Evolutionary conservation across 2,888 invertebrate genomes (phyloP).

Genomic region (Drosophila helvetica): DNA sequence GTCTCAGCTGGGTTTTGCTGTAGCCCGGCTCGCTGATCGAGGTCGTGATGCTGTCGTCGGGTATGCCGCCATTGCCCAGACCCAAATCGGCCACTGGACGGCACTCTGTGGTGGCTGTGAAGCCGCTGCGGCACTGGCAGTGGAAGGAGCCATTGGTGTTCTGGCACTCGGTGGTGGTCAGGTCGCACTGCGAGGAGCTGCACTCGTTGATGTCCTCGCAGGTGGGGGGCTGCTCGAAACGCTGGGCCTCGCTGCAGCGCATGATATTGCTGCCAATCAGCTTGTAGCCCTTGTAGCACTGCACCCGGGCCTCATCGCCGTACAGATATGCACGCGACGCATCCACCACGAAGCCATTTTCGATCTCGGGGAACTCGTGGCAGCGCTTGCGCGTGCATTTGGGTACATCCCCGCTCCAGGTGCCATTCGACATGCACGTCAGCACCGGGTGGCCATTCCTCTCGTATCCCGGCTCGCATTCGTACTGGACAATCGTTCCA

Average conservation of each 20-base stretch:
- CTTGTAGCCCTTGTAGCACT: conserved; percentile 95
- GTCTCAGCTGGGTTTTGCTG: conserved; percentile 91
- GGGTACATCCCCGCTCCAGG: conserved; percentile 96
- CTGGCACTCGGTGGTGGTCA: conserved; percentile 94
- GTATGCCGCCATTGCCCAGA: conserved; percentile 91
- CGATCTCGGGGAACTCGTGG: conserved; percentile 89
- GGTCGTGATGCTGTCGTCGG: conserved; percentile 94
- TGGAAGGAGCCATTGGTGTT: conserved; percentile 95
- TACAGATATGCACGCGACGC: conserved; percentile 90
- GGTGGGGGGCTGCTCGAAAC: conserved; percentile 92
- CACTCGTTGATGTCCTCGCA: conserved; percentile 98
- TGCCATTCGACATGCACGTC: conserved; percentile 97
- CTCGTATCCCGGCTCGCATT: conserved; percentile 95
- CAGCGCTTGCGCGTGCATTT: conserved; percentile 89
- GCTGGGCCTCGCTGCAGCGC: conserved; percentile 92
- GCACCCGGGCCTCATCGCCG: conserved; percentile 95
- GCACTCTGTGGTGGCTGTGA: conserved; percentile 93
- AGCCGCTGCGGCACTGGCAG: conserved; percentile 94
- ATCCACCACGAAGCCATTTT: conserved; percentile 94
- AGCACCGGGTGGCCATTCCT: conserved; percentile 95
- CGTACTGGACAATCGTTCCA: conserved; percentile 95
- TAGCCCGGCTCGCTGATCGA: conserved; percentile 93
- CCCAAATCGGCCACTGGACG: conserved; percentile 95
- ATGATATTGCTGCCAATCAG: conserved; percentile 92
- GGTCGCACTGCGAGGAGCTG: conserved; percentile 93